Conservation (phyloP, 2,797 vertebrate species). For the Galagoides demidoff region DNA sequence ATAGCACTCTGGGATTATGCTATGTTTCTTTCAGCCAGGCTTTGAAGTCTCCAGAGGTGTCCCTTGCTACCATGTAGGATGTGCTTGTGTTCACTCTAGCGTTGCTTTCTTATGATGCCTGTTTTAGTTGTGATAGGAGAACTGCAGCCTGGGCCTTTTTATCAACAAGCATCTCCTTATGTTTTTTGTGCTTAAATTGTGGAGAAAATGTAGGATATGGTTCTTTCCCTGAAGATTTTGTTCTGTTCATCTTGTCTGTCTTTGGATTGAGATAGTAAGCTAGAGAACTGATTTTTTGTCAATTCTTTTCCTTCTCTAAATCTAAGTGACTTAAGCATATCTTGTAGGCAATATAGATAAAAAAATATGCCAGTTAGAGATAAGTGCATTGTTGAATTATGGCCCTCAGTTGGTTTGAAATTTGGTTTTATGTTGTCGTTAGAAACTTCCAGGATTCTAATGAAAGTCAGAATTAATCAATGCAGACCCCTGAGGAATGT, state of each 20-base stretch:
- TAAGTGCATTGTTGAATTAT: neutral
- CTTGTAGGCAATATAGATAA: neutral
- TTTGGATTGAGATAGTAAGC: neutral
- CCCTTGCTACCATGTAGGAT: neutral
- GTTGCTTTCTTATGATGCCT: conserved; percentile 27
- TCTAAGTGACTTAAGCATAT: neutral
- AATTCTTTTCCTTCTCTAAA: neutral
- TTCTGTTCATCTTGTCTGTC: neutral
- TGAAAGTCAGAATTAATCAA: conserved; percentile 45
- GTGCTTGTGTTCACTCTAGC: neutral
- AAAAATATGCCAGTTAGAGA: conserved; percentile 13
- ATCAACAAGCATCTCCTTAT: neutral
- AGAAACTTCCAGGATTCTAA: conserved; percentile 10
- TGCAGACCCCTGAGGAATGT: neutral
- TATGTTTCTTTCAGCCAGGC: conserved; percentile 19
- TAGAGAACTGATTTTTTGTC: neutral
- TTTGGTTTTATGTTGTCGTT: neutral
- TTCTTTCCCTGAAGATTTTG: neutral
- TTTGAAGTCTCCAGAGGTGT: conserved; percentile 17
- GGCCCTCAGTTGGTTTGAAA: conserved; percentile 16
- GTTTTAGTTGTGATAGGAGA: conserved; percentile 18
- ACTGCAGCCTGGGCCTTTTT: neutral
- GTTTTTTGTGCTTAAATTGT: neutral
- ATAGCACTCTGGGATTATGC: neutral
- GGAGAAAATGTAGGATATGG: neutral